phyloP scores from a whole-genome alignment of 2,888 invertebrate species.

The Osedax fenrisi region DNA sequence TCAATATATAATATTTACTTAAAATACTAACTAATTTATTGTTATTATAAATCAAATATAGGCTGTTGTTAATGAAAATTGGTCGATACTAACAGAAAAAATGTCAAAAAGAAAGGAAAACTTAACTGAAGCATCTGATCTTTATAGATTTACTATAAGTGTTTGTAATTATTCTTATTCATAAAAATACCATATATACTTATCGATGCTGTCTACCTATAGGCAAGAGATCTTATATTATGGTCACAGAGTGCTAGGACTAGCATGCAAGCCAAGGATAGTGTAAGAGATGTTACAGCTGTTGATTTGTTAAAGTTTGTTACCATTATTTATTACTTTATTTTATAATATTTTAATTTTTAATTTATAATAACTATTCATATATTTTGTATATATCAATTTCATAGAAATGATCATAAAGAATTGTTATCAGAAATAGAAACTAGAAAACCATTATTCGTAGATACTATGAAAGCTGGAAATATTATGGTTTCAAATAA shows the following conservation, averaged over 20 bases:
- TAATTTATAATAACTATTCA: not conserved
- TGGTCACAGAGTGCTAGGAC: slow-evolving; percentile 97
- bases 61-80: slow-evolving; percentile 70
- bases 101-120: slow-evolving; percentile 68
- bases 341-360: not conserved
- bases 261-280: slow-evolving; percentile 60
- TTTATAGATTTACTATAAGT: slow-evolving; percentile 77
- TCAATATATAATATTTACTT: not conserved
- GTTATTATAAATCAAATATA: no score
- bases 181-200: not conserved
- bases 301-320: slow-evolving; percentile 29
- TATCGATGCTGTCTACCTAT: not conserved
- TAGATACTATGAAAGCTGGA: slow-evolving; percentile 83
- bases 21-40: not conserved
- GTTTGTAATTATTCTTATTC: slow-evolving; percentile 55
- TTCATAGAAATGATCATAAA: slow-evolving; percentile 33
- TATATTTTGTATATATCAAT: no score
- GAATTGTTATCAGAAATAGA: slow-evolving; percentile 88
- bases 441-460: slow-evolving; percentile 88
- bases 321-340: not conserved
- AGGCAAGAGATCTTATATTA: slow-evolving; percentile 76
- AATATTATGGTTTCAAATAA: slow-evolving; percentile 72
- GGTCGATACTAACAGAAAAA: slow-evolving; percentile 70
- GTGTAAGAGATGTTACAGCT: slow-evolving; percentile 31
- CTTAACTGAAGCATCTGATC: slow-evolving; percentile 71